phyloP scores from a whole-genome alignment of 2,797 vertebrate genomes.

The Dryobates pubescens region DNA sequence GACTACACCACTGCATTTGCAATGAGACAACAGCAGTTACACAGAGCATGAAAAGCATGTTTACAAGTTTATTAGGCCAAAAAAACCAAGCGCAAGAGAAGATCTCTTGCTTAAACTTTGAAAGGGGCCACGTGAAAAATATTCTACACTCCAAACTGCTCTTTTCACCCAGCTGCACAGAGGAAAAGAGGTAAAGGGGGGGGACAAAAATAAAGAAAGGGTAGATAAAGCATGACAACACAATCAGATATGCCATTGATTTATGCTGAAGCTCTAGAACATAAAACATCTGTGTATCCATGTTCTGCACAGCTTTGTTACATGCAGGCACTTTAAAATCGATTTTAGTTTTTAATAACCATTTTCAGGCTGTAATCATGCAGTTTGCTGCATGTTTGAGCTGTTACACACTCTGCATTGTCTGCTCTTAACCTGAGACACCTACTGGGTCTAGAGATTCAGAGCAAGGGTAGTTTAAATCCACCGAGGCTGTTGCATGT shows the following conservation, averaged over 20 bases:
- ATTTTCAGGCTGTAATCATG: background rate
- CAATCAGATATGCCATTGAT: background rate
- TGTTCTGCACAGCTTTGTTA: constrained; percentile 7
- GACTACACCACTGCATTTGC: background rate
- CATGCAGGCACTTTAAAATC: background rate
- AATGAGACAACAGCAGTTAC: constrained; percentile 44
- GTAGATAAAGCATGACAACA: background rate
- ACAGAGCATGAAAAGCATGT: constrained; percentile 25
- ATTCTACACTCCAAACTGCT: background rate
- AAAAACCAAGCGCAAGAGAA: background rate
- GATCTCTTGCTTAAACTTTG: constrained; percentile 3
- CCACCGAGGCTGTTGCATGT: background rate
- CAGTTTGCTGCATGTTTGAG: background rate
- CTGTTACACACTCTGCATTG: background rate
- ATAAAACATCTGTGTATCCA: background rate
- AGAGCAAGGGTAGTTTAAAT: background rate
- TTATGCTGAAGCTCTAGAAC: constrained; percentile 11
- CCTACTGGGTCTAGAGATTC: background rate
- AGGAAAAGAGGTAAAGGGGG: background rate
- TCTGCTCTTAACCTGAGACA: background rate
- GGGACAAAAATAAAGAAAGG: background rate
- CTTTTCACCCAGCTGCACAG: constrained; percentile 5
- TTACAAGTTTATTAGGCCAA: constrained; percentile 57
- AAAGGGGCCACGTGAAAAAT: constrained; percentile 15
- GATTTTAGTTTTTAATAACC: background rate